phyloP scores from a whole-genome alignment of 2,113 vertebrate species.

The Acrocephalus kingi region DNA sequence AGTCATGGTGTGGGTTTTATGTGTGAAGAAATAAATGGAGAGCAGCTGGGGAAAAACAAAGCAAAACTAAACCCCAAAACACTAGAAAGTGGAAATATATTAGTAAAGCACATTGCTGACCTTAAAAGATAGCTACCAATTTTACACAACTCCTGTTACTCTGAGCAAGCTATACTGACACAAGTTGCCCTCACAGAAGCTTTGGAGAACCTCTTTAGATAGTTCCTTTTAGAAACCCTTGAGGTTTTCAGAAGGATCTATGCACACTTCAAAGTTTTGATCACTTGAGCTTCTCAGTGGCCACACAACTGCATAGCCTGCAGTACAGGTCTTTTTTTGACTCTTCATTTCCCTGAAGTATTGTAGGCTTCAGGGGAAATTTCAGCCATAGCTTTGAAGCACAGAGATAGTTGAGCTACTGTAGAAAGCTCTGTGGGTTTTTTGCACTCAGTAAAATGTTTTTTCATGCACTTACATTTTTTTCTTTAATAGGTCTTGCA shows the following conservation, averaged over 20 bases:
- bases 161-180: background rate
- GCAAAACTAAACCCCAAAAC: background rate
- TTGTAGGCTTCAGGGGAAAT: background rate
- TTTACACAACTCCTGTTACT: background rate
- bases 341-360: background rate
- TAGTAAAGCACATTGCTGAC: background rate
- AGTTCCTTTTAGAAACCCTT: background rate
- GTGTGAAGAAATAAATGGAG: background rate
- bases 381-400: background rate
- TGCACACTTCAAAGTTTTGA: background rate
- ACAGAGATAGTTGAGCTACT: background rate
- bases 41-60: background rate
- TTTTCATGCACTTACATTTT: background rate
- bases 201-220: background rate
- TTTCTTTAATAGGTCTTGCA: background rate
- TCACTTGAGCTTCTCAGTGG: background rate
- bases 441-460: background rate
- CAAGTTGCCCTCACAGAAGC: background rate
- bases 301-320: background rate
- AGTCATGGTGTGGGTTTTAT: background rate
- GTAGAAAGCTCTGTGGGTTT: background rate
- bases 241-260: background rate
- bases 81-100: background rate
- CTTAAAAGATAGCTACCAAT: background rate
- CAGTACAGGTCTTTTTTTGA: background rate